These are phyloP conservation scores for Volucella inflata DNA, from an alignment of 2,888 invertebrate genomes.

Conservation along the genomic window DNA sequence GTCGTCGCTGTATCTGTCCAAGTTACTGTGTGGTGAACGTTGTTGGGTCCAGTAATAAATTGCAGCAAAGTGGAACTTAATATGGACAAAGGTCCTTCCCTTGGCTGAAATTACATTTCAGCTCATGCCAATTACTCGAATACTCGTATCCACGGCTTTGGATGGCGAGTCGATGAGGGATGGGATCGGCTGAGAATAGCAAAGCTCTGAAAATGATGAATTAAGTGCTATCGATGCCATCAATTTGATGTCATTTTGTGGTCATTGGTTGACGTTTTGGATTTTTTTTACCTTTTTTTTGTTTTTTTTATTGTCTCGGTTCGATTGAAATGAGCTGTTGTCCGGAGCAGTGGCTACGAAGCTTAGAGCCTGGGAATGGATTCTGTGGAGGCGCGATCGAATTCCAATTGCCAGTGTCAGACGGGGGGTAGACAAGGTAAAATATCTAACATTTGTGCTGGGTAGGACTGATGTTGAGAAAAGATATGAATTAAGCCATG, in stretches of 20 bases:
- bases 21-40: not conserved
- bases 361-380: slow-evolving; percentile 52
- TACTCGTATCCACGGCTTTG: slow-evolving; percentile 15
- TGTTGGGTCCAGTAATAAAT: slow-evolving; percentile 58
- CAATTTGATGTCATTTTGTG: slow-evolving; percentile 76
- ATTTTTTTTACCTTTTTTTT: slow-evolving; percentile 37
- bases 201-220: slow-evolving; percentile 71
- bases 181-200: slow-evolving; percentile 56
- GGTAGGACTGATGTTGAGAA: slow-evolving; percentile 35
- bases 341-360: not conserved
- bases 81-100: slow-evolving; percentile 75
- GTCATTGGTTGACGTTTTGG: slow-evolving; percentile 72
- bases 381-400: slow-evolving; percentile 2
- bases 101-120: slow-evolving; percentile 71
- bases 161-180: too few relatives aligned
- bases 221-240: slow-evolving; percentile 76
- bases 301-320: slow-evolving; percentile 4
- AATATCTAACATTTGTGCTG: slow-evolving; percentile 39
- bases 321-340: slow-evolving; percentile 42
- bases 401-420: not conserved
- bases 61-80: slow-evolving; percentile 75
- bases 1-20: slow-evolving; percentile 12
- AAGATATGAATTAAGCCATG: slow-evolving; percentile 54
- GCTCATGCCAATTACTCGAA: slow-evolving; percentile 66
- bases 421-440: not conserved